phyloP scores from a whole-genome alignment of 2,888 invertebrate species.

The Caenorhabditis drosophilae region DNA sequence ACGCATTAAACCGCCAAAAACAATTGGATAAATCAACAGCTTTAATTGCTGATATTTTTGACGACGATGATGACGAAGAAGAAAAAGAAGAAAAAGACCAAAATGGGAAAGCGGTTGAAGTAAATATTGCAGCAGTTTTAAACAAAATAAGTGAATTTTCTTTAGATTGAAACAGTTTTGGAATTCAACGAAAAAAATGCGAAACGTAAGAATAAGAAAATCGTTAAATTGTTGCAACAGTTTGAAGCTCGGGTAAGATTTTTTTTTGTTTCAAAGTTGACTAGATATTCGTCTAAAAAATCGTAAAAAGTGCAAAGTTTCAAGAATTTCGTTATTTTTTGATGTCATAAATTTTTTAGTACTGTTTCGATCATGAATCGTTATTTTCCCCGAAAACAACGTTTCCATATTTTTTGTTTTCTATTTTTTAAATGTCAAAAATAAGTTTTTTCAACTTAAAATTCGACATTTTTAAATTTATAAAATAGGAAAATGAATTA shows the following conservation, averaged over 20 bases:
- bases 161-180: conserved; percentile 24
- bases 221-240: conserved; percentile 23
- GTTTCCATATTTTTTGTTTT: too few relatives aligned
- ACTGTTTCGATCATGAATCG: too few relatives aligned
- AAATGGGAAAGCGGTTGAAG: conserved; percentile 4
- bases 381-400: too few relatives aligned
- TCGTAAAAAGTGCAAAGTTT: background rate
- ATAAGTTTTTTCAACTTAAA: too few relatives aligned
- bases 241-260: conserved; percentile 33
- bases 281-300: background rate
- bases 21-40: conserved; percentile 50
- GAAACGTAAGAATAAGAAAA: conserved; percentile 32
- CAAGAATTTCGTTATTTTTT: too few relatives aligned
- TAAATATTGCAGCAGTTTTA: background rate
- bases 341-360: too few relatives aligned
- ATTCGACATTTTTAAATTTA: too few relatives aligned
- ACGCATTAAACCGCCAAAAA: conserved; percentile 60
- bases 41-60: conserved; percentile 44
- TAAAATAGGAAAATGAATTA: too few relatives aligned
- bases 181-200: conserved; percentile 40
- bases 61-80: conserved; percentile 44
- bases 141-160: background rate
- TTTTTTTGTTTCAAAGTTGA: background rate
- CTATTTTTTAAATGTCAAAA: too few relatives aligned
- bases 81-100: conserved; percentile 14